Evolutionary conservation across 2,888 invertebrate genomes (phyloP).

Genomic region (Lasioglossum vierecki): DNA sequence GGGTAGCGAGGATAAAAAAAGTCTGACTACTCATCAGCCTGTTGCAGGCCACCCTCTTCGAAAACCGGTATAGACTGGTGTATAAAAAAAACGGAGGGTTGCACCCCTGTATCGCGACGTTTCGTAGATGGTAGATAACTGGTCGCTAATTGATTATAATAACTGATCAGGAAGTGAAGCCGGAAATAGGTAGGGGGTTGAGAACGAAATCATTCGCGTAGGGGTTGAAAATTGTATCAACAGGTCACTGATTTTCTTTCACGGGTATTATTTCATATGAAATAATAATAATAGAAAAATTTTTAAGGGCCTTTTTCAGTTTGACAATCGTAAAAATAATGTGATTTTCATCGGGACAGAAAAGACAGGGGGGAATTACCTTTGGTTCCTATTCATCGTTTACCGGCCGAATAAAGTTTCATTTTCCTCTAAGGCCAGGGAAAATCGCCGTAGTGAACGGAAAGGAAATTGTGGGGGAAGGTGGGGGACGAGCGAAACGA

Average conservation of each 20-base stretch:
- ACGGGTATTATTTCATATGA: too few species aligned
- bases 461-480: constrained; percentile 2
- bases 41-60: constrained; percentile 77
- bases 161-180: constrained; percentile 71
- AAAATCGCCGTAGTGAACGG: constrained; percentile 35
- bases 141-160: constrained; percentile 83
- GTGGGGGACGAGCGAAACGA: constrained; percentile 8
- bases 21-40: constrained; percentile 81
- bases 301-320: background rate
- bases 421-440: background rate
- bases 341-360: background rate
- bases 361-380: background rate
- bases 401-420: background rate
- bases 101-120: constrained; percentile 70
- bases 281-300: background rate
- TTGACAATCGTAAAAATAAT: background rate
- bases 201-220: background rate
- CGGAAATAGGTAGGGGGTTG: constrained; percentile 48
- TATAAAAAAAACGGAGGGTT: constrained; percentile 79
- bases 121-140: constrained; percentile 79
- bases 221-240: constrained; percentile 40
- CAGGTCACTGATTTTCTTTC: background rate
- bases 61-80: constrained; percentile 65
- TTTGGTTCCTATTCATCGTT: constrained; percentile 2
- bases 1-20: constrained; percentile 32